phyloP scores from a whole-genome alignment of 2,797 vertebrate genomes.

The Pangasius djambal region DNA sequence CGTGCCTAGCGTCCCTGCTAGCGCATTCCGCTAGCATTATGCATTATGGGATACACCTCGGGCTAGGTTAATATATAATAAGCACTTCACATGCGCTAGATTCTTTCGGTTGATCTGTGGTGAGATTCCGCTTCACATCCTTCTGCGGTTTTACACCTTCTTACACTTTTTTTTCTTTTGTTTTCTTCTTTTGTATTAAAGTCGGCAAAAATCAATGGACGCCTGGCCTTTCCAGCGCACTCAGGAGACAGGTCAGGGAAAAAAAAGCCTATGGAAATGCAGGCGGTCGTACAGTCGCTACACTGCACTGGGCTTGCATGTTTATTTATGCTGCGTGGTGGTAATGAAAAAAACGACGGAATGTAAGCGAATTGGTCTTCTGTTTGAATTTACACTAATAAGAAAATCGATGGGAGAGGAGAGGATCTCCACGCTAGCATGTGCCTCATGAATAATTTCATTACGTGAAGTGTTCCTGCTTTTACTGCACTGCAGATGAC shows the following conservation, averaged over 20 bases:
- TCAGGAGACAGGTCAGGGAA: constrained; percentile 22
- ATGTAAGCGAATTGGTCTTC: not conserved
- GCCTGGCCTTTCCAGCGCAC: constrained; percentile 31
- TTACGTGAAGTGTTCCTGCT: constrained; percentile 48
- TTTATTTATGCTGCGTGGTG: constrained; percentile 31
- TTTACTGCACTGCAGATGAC: constrained; percentile 60
- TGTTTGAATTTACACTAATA: constrained; percentile 29
- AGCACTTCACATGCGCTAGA: too few relatives aligned
- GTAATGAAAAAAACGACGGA: not conserved
- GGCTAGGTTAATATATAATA: not conserved
- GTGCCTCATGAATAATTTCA: constrained; percentile 58
- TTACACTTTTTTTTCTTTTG: not conserved
- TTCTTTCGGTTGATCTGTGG: not conserved
- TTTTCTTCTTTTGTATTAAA: constrained; percentile 12
- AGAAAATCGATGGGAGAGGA: constrained; percentile 1
- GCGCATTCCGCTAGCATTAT: not conserved
- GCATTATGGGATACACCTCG: not conserved
- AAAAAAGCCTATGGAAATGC: constrained; percentile 3
- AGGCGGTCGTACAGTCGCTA: not conserved
- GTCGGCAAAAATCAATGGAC: constrained; percentile 35
- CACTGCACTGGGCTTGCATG: constrained; percentile 6
- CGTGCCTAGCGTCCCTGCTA: not conserved
- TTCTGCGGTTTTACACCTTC: not conserved
- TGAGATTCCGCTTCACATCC: not conserved
- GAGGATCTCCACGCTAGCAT: constrained; percentile 31